Evolutionary conservation across 2,113 vertebrate genomes (phyloP).

Genomic region (Eulemur rufifrons): DNA sequence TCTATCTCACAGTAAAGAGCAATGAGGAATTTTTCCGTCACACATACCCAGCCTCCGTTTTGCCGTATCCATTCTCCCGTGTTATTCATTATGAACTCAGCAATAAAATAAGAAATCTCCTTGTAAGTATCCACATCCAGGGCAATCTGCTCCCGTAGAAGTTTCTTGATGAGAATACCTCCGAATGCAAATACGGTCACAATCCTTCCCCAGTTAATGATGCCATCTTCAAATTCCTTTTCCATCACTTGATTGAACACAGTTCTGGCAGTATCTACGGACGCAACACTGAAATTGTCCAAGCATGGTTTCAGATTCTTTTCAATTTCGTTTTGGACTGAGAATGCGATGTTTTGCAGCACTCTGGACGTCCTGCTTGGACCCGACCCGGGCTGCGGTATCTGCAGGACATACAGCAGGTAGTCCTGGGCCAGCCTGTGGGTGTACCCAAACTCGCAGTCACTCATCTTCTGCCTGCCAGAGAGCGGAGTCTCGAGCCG

Average conservation of each 20-base stretch:
- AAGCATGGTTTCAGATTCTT: constrained; percentile 67
- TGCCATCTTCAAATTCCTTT: constrained; percentile 84
- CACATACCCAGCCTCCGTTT: constrained; percentile 86
- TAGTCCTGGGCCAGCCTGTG: constrained; percentile 83
- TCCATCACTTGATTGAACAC: constrained; percentile 84
- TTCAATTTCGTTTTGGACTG: constrained; percentile 78
- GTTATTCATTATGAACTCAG: constrained; percentile 82
- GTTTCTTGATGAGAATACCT: constrained; percentile 82
- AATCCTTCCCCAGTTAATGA: constrained; percentile 86
- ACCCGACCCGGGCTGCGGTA: not conserved
- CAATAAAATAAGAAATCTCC: constrained; percentile 82
- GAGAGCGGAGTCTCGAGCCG: not conserved
- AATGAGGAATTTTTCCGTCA: not conserved
- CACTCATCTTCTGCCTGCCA: constrained; percentile 64
- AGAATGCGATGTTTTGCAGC: constrained; percentile 75
- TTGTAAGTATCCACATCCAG: constrained; percentile 67
- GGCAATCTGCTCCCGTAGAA: constrained; percentile 65
- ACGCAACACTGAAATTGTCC: constrained; percentile 75
- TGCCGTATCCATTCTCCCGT: constrained; percentile 83
- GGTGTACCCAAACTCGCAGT: constrained; percentile 74
- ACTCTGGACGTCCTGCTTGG: constrained; percentile 75
- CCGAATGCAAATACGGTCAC: constrained; percentile 85
- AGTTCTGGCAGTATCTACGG: constrained; percentile 72
- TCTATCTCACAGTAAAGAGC: not conserved
- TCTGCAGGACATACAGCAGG: constrained; percentile 73